These are phyloP conservation scores for Iphiclides podalirius DNA, from an alignment of 2,888 invertebrate genomes.

Conservation along the genomic window DNA sequence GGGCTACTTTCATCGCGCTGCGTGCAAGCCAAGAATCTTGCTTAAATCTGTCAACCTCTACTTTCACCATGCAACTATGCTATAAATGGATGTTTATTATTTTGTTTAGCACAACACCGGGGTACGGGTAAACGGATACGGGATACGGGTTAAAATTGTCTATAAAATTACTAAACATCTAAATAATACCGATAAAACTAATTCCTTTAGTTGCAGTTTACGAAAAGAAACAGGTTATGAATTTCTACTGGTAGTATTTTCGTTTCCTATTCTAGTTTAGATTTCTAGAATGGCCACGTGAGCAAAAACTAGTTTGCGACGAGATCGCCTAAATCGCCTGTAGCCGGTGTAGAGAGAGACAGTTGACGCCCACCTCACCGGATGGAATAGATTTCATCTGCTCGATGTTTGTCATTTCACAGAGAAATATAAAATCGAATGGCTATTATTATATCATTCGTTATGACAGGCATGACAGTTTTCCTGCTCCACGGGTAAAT, in stretches of 20 bases:
- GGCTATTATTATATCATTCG: slow-evolving; percentile 2
- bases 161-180: too few relatives aligned
- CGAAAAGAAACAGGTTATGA: slow-evolving; percentile 21
- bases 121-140: too few relatives aligned
- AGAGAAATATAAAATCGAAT: slow-evolving; percentile 13
- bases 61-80: slow-evolving; percentile 39
- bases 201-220: neutral
- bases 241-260: slow-evolving; percentile 35
- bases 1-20: slow-evolving; percentile 44
- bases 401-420: neutral
- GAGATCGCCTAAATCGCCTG: slow-evolving; percentile 26
- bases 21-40: slow-evolving; percentile 25
- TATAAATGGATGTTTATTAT: neutral
- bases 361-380: slow-evolving; percentile 10
- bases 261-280: slow-evolving; percentile 40
- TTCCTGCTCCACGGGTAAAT: slow-evolving; percentile 1
- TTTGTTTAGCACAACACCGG: too few relatives aligned
- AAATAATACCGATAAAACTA: neutral
- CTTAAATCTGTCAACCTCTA: slow-evolving; percentile 31
- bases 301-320: slow-evolving; percentile 40
- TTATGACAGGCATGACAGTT: neutral
- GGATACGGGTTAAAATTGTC: too few relatives aligned
- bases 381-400: slow-evolving; percentile 23
- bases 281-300: slow-evolving; percentile 39
- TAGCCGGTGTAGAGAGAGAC: slow-evolving; percentile 19